Evolutionary conservation across 37 sponge, comb jelly and placozoan species (phyloP), one percentile per base, ranked within the genome.

Genomic region (Tethya wilhelma): DNA sequence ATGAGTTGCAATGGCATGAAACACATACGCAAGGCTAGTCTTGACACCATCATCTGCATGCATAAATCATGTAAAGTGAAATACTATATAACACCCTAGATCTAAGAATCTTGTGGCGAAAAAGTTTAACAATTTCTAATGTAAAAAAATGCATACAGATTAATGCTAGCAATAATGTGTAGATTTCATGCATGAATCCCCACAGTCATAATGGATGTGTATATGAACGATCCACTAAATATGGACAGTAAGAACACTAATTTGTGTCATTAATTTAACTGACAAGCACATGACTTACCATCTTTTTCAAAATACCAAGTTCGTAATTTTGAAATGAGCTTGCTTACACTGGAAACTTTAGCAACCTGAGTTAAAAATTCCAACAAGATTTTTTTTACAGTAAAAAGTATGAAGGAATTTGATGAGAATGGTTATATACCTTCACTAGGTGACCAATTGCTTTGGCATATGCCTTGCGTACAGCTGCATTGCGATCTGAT

Each of bases 371-470:
- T 19, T 49, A 49, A 14, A 9, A 49, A 49, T 19, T 49, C 14
- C 14, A 14, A 19, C 9, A 49, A 49, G 9, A 19, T 49, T 49
- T 14, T 49, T 9, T 14, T 49, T 19, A 49, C 14, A 19, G 9
- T 19, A 14, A 9, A 19, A 9, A 49, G 9, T 49, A 29, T 37
- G 45, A 68, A 49, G 53, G 17, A 8, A 34, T 9, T 17, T 28
- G 5, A 9, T 34, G 6, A 2, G 5, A 66, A 5, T 28, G 7
- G 6, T 29, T 5, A 63, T 74, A 34, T 42, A 93, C 94, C 73
- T 86, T 89, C 0, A 89, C 74, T 1, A 89, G 53, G 30, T 85
- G 83, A 2, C 94, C 94, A 44, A 82, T 86, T 49, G 91, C 81
- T 60, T 56, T 57, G 11, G 91, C 94, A 72, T 77, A 85, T 3